Percentiles rank a stretch among this genome's conserved stretches.
Conservation (phyloP, 2,113 vertebrate species). For the Cygnus buccinator region DNA sequence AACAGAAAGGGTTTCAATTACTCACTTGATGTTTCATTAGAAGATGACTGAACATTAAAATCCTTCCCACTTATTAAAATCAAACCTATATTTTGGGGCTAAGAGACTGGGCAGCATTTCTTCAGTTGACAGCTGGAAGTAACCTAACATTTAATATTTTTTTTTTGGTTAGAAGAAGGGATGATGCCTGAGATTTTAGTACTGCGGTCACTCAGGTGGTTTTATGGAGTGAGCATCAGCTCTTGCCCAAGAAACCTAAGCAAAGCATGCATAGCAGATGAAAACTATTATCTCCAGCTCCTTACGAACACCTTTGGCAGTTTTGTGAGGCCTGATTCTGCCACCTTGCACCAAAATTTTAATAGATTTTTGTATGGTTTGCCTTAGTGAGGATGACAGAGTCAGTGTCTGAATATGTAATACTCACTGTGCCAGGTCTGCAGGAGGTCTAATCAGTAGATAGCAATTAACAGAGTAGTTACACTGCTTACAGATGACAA, state of each 20-base stretch:
- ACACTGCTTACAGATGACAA: neutral
- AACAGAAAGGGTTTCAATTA: constrained; percentile 8
- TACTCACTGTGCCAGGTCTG: neutral
- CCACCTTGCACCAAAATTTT: neutral
- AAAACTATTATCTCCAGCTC: neutral
- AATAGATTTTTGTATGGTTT: constrained; percentile 8
- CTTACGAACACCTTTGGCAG: neutral
- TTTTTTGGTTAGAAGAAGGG: neutral
- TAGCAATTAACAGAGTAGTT: neutral
- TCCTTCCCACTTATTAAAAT: constrained; percentile 22
- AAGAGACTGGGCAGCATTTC: neutral
- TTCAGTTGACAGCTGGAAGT: constrained; percentile 16
- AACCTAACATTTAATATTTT: neutral
- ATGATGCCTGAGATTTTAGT: constrained; percentile 18
- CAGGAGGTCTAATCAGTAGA: neutral
- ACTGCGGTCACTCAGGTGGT: neutral
- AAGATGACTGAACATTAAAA: neutral
- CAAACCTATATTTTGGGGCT: constrained; percentile 13
- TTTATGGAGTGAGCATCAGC: constrained; percentile 29
- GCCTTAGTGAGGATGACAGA: constrained; percentile 41
- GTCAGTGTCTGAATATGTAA: neutral
- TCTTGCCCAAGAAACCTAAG: constrained; percentile 3
- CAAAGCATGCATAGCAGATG: constrained; percentile 4
- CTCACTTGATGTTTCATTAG: constrained; percentile 14
- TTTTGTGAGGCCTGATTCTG: constrained; percentile 12